phyloP scores from a whole-genome alignment of 2,888 invertebrate genomes.

The Malachius bipustulatus region DNA sequence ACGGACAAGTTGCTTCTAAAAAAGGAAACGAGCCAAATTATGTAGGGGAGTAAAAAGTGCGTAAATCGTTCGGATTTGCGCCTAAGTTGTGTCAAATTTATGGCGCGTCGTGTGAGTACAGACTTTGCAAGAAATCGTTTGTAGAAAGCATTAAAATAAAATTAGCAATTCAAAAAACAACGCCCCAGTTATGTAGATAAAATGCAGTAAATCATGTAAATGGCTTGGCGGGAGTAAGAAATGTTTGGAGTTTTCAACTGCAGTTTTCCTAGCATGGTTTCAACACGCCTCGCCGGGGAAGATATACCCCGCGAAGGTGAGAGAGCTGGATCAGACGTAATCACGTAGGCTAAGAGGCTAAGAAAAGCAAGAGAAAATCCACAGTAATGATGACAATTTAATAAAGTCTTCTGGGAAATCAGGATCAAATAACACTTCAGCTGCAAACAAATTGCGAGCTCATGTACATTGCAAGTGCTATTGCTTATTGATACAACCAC shows the following conservation, averaged over 20 bases:
- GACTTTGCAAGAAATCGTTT: neutral
- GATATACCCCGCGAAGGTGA: neutral
- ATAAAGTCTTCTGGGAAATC: constrained; percentile 2
- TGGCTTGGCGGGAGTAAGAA: neutral
- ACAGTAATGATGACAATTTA: neutral
- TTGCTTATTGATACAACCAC: too few relatives aligned
- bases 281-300: constrained; percentile 1
- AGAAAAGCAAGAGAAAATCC: neutral
- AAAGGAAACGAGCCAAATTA: too few relatives aligned
- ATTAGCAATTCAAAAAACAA: constrained; percentile 2
- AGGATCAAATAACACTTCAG: neutral
- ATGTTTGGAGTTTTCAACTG: neutral
- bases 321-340: neutral
- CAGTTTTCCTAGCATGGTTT: neutral
- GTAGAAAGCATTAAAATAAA: constrained; percentile 3
- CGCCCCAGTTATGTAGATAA: neutral
- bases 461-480: too few relatives aligned
- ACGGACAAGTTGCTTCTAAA: too few relatives aligned
- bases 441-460: too few relatives aligned
- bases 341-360: neutral
- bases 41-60: too few relatives aligned
- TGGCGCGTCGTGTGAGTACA: neutral
- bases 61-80: neutral
- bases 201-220: neutral
- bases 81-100: constrained; percentile 1